Percentiles rank a stretch among this genome's conserved stretches.
Conservation (phyloP, 2,113 vertebrate genomes). For the Rhinichthys klamathensis region DNA sequence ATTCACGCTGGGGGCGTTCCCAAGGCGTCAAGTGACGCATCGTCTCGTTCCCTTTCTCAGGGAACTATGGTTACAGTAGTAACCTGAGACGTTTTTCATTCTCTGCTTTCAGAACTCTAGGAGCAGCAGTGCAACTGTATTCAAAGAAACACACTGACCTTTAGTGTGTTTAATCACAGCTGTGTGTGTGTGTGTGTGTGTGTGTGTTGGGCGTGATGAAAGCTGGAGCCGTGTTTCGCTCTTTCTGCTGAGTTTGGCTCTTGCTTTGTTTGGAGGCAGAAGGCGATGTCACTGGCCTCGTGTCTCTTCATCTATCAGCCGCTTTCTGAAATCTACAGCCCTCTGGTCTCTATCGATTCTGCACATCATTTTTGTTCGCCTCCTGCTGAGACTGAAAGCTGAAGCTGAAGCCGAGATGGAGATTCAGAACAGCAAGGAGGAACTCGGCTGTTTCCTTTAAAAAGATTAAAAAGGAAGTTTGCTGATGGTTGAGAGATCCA, state of each 20-base stretch:
- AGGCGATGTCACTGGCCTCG: background rate
- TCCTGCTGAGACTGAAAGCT: conserved; percentile 1
- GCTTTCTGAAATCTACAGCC: conserved; percentile 4
- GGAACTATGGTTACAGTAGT: too few species aligned
- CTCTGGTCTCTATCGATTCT: background rate
- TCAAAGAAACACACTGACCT: conserved; percentile 3
- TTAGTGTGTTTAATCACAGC: conserved; percentile 31
- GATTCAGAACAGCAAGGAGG: conserved; percentile 17
- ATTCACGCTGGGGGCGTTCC: too few species aligned
- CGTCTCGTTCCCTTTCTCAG: too few species aligned
- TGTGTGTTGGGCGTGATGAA: background rate
- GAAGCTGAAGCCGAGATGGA: conserved; percentile 5
- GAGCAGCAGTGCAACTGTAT: background rate
- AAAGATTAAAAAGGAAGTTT: background rate
- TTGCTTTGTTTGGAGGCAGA: background rate
- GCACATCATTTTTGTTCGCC: background rate
- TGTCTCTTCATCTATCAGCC: conserved; percentile 22
- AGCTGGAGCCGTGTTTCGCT: background rate
- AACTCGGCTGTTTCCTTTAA: background rate
- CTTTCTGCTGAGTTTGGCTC: background rate
- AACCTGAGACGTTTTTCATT: too few species aligned
- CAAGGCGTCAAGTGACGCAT: too few species aligned
- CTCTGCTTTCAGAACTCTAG: background rate
- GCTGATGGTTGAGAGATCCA: conserved; percentile 3
- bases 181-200: background rate